Conservation (phyloP, 2,113 vertebrate genomes). For the Hystrix brachyura region DNA sequence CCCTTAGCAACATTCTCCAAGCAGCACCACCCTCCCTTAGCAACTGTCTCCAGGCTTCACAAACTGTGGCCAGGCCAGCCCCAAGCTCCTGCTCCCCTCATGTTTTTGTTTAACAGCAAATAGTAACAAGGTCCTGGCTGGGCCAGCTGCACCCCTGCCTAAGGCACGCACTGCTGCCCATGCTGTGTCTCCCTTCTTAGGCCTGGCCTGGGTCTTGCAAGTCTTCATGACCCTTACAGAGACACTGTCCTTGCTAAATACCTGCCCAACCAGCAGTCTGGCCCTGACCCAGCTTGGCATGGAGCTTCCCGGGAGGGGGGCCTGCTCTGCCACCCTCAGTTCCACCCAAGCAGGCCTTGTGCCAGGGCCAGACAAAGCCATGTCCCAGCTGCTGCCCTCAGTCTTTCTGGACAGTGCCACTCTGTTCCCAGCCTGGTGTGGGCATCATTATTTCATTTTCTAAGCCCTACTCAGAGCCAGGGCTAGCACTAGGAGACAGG, state of each 20-base stretch:
- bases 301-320: constrained; percentile 1
- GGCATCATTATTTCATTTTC: constrained; percentile 77
- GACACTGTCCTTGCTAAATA: constrained; percentile 29
- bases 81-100: constrained; percentile 79
- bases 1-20: constrained; percentile 83
- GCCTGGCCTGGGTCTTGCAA: constrained; percentile 4
- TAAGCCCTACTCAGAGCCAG: constrained; percentile 29
- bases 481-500: constrained; percentile 38
- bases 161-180: constrained; percentile 64
- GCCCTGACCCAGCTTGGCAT: constrained; percentile 23
- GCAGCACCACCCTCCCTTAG: constrained; percentile 84
- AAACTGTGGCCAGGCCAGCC: constrained; percentile 81
- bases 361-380: constrained; percentile 77
- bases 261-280: constrained; percentile 50
- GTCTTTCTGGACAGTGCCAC: constrained; percentile 77
- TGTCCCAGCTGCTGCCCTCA: constrained; percentile 67
- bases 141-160: constrained; percentile 77
- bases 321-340: constrained; percentile 51
- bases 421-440: constrained; percentile 71
- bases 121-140: constrained; percentile 70
- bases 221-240: constrained; percentile 55
- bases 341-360: constrained; percentile 70
- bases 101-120: constrained; percentile 82
- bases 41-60: constrained; percentile 82
- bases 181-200: constrained; percentile 44